Percentiles rank a stretch among this genome's conserved stretches.
These are phyloP conservation scores for Spinus pinus DNA, from an alignment of 2,797 vertebrate species.

Conservation along the genomic window DNA sequence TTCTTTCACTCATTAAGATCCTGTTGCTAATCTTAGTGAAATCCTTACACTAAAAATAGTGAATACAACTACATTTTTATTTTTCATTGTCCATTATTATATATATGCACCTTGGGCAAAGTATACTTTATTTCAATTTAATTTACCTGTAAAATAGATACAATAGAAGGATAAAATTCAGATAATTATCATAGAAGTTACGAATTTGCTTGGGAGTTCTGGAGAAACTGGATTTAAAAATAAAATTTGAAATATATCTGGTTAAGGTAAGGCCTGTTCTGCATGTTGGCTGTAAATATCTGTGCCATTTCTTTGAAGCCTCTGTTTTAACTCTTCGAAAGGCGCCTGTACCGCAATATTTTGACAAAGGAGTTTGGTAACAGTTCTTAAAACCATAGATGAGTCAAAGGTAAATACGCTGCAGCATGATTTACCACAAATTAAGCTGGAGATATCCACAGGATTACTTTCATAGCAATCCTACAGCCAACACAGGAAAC, in stretches of 20 bases:
- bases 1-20: neutral
- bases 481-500: constrained; percentile 30
- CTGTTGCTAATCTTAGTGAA: neutral
- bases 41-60: rapidly evolving
- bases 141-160: neutral
- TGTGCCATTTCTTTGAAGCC: neutral
- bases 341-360: neutral
- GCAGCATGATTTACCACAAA: constrained; percentile 8
- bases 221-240: neutral
- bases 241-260: neutral
- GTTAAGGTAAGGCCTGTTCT: neutral
- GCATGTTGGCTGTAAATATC: neutral
- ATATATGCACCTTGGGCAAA: neutral
- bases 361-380: neutral
- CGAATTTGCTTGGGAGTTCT: neutral
- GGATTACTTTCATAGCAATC: constrained; percentile 14
- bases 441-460: constrained; percentile 26
- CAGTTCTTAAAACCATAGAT: constrained; percentile 26
- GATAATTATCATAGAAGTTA: neutral
- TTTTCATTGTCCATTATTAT: neutral
- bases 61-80: neutral
- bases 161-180: neutral
- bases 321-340: neutral
- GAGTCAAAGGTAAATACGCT: constrained; percentile 48
- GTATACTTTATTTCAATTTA: neutral